Evolutionary conservation across 2,888 invertebrate genomes (phyloP).

Genomic region (Nineta flava): DNA sequence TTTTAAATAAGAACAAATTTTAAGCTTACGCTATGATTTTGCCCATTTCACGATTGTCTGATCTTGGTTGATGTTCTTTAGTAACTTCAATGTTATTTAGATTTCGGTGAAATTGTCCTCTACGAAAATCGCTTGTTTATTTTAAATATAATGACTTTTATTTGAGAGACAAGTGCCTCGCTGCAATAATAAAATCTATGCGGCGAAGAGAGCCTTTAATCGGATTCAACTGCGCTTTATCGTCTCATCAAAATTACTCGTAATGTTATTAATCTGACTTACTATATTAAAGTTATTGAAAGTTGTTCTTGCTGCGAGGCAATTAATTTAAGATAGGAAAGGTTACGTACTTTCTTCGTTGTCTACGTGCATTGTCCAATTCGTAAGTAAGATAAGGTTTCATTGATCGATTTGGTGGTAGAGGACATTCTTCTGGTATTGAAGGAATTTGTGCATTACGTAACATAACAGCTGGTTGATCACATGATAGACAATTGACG

Average conservation of each 20-base stretch:
- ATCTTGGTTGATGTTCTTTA: constrained; percentile 13
- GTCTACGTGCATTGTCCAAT: constrained; percentile 37
- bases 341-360: constrained; percentile 28
- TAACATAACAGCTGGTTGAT: constrained; percentile 55
- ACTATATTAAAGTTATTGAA: too few relatives aligned
- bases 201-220: too few relatives aligned
- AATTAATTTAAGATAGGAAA: too few relatives aligned
- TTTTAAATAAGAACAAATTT: constrained; percentile 11
- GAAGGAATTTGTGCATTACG: constrained; percentile 34
- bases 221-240: too few relatives aligned
- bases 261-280: too few relatives aligned
- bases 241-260: too few relatives aligned
- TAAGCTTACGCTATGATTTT: background rate
- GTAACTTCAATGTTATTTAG: constrained; percentile 29
- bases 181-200: too few relatives aligned
- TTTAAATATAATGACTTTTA: too few relatives aligned
- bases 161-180: too few relatives aligned
- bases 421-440: constrained; percentile 30
- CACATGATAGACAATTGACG: constrained; percentile 62
- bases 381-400: constrained; percentile 59
- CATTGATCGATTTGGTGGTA: constrained; percentile 42
- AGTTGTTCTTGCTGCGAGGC: too few relatives aligned
- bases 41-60: background rate
- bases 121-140: constrained; percentile 11
- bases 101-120: constrained; percentile 27